phyloP scores from a whole-genome alignment of 2,888 invertebrate species.

The Phlogophora meticulosa region DNA sequence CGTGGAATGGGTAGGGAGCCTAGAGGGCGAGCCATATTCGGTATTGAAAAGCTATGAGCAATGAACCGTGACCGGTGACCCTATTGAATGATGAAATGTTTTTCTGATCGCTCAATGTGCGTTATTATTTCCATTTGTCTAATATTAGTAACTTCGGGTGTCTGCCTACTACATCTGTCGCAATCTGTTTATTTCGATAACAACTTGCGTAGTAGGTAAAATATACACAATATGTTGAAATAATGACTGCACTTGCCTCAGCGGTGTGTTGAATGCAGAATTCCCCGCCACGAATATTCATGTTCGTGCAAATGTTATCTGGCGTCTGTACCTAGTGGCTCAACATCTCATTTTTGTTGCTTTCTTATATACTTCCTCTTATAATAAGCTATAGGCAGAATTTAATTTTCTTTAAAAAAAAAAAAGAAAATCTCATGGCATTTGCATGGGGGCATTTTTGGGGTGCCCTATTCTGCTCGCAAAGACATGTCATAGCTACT shows the following conservation, averaged over 20 bases:
- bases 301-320: conserved; percentile 3
- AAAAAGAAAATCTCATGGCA: no score
- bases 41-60: conserved; percentile 1
- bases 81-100: neutral
- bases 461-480: no score
- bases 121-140: neutral
- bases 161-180: neutral
- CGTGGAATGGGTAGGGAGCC: neutral
- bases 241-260: neutral
- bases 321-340: neutral
- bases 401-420: no score
- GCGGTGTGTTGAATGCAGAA: neutral
- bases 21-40: neutral
- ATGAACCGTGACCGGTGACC: conserved; percentile 14
- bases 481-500: no score
- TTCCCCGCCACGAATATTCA: neutral
- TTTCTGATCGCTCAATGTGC: conserved; percentile 15
- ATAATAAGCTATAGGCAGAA: no score
- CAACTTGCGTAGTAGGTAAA: neutral
- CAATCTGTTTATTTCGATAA: conserved; percentile 10
- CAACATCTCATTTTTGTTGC: no score
- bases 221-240: conserved; percentile 1
- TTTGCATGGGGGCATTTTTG: no score
- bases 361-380: no score
- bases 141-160: neutral